Conservation (phyloP, 2,113 vertebrate species). For the Amphiprion percula region DNA sequence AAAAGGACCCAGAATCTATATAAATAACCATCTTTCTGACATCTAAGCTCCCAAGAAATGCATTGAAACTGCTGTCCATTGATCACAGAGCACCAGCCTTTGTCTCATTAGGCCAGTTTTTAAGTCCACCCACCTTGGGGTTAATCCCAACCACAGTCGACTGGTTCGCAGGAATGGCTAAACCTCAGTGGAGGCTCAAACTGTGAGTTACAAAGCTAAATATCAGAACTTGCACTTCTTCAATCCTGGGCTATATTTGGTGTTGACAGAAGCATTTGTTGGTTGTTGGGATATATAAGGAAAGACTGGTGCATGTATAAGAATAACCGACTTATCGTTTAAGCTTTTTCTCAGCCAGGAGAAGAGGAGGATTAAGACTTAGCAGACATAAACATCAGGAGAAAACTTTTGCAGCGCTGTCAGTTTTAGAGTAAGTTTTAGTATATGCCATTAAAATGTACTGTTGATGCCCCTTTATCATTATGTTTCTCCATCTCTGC, state of each 20-base stretch:
- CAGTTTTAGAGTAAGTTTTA: not conserved
- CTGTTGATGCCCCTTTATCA: not conserved
- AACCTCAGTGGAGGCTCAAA: constrained; percentile 44
- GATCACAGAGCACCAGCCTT: constrained; percentile 56
- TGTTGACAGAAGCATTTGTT: not conserved
- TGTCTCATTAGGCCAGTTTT: constrained; percentile 68
- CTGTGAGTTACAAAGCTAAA: constrained; percentile 24
- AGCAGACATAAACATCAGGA: not conserved
- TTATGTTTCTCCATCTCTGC: not conserved
- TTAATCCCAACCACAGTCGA: constrained; percentile 76
- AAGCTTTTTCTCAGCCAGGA: not conserved
- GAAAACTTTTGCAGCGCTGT: not conserved
- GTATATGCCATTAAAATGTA: not conserved
- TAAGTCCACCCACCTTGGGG: constrained; percentile 73
- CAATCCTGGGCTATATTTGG: not conserved
- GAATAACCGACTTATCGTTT: not conserved
- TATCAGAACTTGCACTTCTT: constrained; percentile 1
- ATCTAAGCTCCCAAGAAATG: constrained; percentile 45
- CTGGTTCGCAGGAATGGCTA: constrained; percentile 70
- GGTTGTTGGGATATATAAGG: not conserved
- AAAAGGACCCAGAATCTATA: not conserved
- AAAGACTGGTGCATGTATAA: not conserved
- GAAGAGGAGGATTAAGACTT: not conserved
- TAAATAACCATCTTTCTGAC: constrained; percentile 24
- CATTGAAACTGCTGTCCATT: constrained; percentile 36